phyloP scores from a whole-genome alignment of 2,888 invertebrate species.

The Timema podura region DNA sequence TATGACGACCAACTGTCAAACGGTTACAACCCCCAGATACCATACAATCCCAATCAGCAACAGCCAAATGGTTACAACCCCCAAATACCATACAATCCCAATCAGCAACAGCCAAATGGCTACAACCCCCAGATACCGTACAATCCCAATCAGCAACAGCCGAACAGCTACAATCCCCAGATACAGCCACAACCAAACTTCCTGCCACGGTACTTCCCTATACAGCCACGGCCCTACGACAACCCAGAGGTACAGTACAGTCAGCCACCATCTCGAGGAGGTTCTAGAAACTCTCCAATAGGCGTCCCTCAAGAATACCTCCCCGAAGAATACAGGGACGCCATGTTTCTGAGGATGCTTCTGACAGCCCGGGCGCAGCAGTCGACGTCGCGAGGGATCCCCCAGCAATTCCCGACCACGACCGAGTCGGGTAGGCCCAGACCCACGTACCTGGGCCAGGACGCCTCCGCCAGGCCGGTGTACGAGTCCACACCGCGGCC shows the following conservation, averaged over 20 bases:
- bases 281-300: constrained; percentile 10
- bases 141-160: neutral
- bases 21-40: neutral
- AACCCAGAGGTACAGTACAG: constrained; percentile 14
- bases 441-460: neutral
- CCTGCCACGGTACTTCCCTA: constrained; percentile 16
- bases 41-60: neutral
- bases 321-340: constrained; percentile 29
- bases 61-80: neutral
- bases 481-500: constrained; percentile 7
- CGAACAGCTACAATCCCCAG: neutral
- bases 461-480: neutral
- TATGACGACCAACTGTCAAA: neutral
- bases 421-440: neutral
- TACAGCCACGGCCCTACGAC: constrained; percentile 18
- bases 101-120: neutral
- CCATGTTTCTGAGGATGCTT: constrained; percentile 27
- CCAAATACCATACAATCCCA: neutral
- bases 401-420: constrained; percentile 16
- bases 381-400: constrained; percentile 11
- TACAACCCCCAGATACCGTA: neutral
- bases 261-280: neutral
- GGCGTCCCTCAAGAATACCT: constrained; percentile 22
- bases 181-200: neutral
- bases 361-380: constrained; percentile 26